Conservation (phyloP, 2,113 vertebrate species). For the Hirundichthys speculiger region DNA sequence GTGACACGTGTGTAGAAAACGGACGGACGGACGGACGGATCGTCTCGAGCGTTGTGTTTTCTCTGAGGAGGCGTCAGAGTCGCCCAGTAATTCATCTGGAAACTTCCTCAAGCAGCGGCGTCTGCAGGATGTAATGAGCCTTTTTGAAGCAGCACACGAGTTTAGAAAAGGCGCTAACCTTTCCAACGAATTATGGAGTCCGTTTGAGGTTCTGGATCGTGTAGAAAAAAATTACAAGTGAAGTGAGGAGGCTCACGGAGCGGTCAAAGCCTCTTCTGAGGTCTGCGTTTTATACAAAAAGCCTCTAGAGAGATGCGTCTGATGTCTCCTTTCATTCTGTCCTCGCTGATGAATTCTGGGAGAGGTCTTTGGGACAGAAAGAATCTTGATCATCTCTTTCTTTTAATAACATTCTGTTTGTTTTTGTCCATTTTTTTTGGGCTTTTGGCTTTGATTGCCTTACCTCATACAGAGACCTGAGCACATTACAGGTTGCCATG, state of each 20-base stretch:
- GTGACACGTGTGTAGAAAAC: neutral
- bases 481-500: conserved; percentile 60
- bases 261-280: conserved; percentile 47
- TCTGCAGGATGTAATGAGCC: conserved; percentile 28
- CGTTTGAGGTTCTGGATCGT: conserved; percentile 51
- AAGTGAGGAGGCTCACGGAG: conserved; percentile 48
- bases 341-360: neutral
- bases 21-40: neutral
- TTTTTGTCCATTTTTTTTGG: conserved; percentile 34
- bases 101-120: conserved; percentile 16
- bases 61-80: conserved; percentile 1
- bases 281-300: conserved; percentile 13
- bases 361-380: conserved; percentile 1
- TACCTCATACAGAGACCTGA: conserved; percentile 55
- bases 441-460: conserved; percentile 30
- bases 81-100: conserved; percentile 12
- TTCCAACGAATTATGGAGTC: conserved; percentile 43
- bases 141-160: conserved; percentile 9
- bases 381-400: neutral
- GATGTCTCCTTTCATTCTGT: neutral
- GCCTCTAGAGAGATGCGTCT: neutral
- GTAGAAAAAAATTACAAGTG: conserved; percentile 16
- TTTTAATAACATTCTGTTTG: conserved; percentile 18
- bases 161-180: conserved; percentile 39
- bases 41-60: neutral